These are phyloP conservation scores for Ursus arctos DNA, from an alignment of 2,113 vertebrate species.

Conservation along the genomic window DNA sequence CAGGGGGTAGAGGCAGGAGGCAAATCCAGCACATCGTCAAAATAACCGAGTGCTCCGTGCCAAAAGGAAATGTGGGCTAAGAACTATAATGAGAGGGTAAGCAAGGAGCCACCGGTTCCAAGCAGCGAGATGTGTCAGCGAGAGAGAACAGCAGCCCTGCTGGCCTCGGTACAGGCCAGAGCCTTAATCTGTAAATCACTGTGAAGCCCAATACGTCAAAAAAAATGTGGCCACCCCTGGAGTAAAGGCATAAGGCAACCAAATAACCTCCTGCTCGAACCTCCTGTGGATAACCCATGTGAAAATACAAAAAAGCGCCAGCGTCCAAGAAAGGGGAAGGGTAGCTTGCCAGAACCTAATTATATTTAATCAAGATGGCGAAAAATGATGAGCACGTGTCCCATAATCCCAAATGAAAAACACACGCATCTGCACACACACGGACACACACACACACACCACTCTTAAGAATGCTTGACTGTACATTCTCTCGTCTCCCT, in stretches of 20 bases:
- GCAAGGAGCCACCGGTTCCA: constrained; percentile 77
- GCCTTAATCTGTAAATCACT: constrained; percentile 86
- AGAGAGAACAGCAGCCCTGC: constrained; percentile 83
- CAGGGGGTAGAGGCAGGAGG: constrained; percentile 71
- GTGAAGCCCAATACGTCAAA: constrained; percentile 77
- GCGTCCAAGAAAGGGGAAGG: constrained; percentile 69
- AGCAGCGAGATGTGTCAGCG: constrained; percentile 75
- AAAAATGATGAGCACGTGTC: constrained; percentile 84
- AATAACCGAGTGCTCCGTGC: constrained; percentile 72
- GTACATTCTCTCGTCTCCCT: constrained; percentile 81
- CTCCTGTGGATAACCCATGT: constrained; percentile 79
- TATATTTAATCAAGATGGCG: constrained; percentile 86
- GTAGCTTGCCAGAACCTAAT: constrained; percentile 80
- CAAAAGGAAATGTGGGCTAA: constrained; percentile 86
- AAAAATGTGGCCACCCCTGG: constrained; percentile 85
- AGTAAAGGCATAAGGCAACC: constrained; percentile 83
- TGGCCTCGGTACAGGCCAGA: constrained; percentile 82
- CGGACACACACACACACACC: not conserved
- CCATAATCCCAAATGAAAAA: constrained; percentile 79
- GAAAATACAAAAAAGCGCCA: constrained; percentile 74
- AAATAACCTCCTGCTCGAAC: constrained; percentile 83
- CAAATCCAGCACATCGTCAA: constrained; percentile 63
- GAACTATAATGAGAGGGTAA: constrained; percentile 85
- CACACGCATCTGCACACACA: constrained; percentile 2
- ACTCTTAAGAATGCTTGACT: constrained; percentile 76